Percentiles rank a stretch among this genome's conserved stretches.
Conservation (phyloP, 2,888 invertebrate genomes). For the Pyrocoelia pectoralis region DNA sequence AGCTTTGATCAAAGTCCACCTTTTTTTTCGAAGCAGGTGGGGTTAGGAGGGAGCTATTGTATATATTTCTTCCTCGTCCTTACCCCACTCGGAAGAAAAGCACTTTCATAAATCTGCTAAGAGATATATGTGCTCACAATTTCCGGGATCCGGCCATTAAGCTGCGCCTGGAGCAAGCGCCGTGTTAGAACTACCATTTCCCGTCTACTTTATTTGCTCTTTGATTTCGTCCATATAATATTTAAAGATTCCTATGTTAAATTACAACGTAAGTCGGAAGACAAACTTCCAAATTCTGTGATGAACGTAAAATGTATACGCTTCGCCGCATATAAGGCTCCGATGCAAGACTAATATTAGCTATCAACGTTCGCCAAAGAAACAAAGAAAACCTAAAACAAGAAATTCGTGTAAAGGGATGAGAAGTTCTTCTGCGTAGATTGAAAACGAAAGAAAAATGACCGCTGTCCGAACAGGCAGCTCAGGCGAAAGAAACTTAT, state of each 20-base stretch:
- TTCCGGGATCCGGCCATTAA: constrained; percentile 90
- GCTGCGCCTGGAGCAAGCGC: constrained; percentile 57
- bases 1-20: constrained; percentile 39
- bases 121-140: constrained; percentile 91
- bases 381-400: constrained; percentile 45
- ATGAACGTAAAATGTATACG: constrained; percentile 30
- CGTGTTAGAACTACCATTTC: constrained; percentile 55
- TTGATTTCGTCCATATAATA: constrained; percentile 53
- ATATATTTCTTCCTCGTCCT: constrained; percentile 57
- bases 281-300: constrained; percentile 21
- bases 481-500: constrained; percentile 58
- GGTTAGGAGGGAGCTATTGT: constrained; percentile 53
- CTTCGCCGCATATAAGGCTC: constrained; percentile 29
- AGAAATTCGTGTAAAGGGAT: constrained; percentile 45
- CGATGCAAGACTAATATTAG: constrained; percentile 33
- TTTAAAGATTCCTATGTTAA: constrained; percentile 27
- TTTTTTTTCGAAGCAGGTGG: constrained; percentile 34
- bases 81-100: constrained; percentile 62
- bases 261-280: constrained; percentile 14
- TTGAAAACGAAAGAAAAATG: constrained; percentile 66
- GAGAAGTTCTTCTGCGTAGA: constrained; percentile 56
- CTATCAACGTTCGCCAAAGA: constrained; percentile 32
- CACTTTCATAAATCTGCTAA: constrained; percentile 90
- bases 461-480: constrained; percentile 62
- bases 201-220: constrained; percentile 57